Evolutionary conservation across 2,797 vertebrate genomes (phyloP).

Genomic region (Danio jaintianensis): DNA sequence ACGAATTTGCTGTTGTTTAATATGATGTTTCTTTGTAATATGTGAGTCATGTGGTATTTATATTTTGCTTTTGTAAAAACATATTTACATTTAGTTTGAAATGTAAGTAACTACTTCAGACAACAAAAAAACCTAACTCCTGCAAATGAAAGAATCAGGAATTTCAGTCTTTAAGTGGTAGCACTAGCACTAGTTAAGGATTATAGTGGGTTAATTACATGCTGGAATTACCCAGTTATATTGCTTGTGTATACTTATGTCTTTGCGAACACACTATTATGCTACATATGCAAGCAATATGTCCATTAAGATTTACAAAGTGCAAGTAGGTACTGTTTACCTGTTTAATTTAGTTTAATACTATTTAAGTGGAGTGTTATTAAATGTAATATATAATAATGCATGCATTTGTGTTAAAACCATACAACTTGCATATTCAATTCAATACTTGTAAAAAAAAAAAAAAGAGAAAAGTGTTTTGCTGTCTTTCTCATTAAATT

Average conservation of each 20-base stretch:
- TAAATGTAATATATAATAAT: no score
- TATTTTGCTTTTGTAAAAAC: not conserved
- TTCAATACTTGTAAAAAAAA: no score
- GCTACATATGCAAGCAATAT: not conserved
- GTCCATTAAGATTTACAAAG: not conserved
- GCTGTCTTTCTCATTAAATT: no score
- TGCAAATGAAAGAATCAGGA: not conserved
- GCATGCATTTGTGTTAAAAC: no score
- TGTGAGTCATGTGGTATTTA: not conserved
- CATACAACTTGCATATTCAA: no score
- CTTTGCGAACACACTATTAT: not conserved
- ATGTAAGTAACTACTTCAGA: not conserved
- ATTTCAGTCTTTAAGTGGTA: not conserved
- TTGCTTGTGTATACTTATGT: not conserved
- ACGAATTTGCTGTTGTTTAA: not conserved
- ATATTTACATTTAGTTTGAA: not conserved
- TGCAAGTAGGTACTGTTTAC: no score
- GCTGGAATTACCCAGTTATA: not conserved
- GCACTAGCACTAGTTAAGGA: not conserved
- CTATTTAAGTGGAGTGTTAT: no score
- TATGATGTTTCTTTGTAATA: not conserved
- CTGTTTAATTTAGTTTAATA: no score
- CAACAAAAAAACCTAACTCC: not conserved
- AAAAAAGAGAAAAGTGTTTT: no score
- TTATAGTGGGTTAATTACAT: not conserved